Base-by-base conservation (phyloP, 2,113 vertebrate species). In the Microtus richardsoni region DNA sequence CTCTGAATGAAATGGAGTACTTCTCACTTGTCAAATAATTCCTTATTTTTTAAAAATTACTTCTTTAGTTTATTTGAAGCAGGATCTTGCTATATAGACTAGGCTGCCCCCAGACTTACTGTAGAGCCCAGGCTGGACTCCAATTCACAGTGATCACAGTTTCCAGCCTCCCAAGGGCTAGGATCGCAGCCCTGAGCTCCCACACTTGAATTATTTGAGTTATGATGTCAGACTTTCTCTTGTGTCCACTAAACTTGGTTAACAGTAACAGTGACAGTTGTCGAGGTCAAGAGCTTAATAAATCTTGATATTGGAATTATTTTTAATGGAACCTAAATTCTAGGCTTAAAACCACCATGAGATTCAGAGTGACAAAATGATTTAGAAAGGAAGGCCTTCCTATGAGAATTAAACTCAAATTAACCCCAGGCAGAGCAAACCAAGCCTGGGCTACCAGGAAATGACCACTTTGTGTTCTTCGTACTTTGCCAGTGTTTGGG, bases 341-440 rank as follows among this genome's bases (percentile, higher is more conserved):
- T 62, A 77, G 58, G 33, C 73, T 88, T 26, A 91, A 39, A 93
- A 28, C 62, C n/a, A 78, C 73, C 54, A 62, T 39, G 47, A 83
- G 41, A 91, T 13, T 82, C 21, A 80, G 7, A 52, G 49, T 36
- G 64, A 70, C 77, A 58, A 77, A 83, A 93, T 36, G 4, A 62
- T 85, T 28, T 79, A 62, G 28, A 79, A 89, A 58, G 68, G 21
- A 91, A 52, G 79, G 21, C 5, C 2, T 16, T 62, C 5, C 33
- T 88, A 19, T n/a, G 78, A 88, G 87, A 90, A 54, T 33, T 73
- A 64, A 95, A 84, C 60, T 85, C 52, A 94, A 86, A 49, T 33
- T 33, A 62, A 12, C 58, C 7, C 58, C 58, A 93, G 62, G 68
- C 54, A 91, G 90, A 89, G 21, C 36, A 62, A 70, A 74, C n/a